Percentiles rank a stretch among this genome's conserved stretches.
phyloP scores from a whole-genome alignment of 2,113 vertebrate genomes.

The Hiodon tergisus region DNA sequence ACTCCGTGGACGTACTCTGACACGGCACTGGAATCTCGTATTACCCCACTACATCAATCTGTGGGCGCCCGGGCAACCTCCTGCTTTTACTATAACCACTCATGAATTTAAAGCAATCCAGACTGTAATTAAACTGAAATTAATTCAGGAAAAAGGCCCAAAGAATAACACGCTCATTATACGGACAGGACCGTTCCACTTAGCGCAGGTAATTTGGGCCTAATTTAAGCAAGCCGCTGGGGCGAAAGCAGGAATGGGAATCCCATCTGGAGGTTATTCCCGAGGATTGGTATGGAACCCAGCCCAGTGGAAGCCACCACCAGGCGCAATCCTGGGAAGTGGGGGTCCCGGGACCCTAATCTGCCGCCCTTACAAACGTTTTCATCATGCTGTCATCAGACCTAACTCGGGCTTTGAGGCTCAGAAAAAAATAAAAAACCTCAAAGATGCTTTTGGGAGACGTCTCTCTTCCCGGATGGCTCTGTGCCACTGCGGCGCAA shows the following conservation, averaged over 20 bases:
- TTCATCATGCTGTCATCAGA: slow-evolving; percentile 55
- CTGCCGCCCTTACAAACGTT: slow-evolving; percentile 50
- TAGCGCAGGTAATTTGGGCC: slow-evolving; percentile 62
- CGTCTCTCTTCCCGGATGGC: background rate
- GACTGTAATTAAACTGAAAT: slow-evolving; percentile 48
- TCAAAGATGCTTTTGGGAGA: slow-evolving; percentile 44
- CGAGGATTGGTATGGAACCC: slow-evolving; percentile 46
- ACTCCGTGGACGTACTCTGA: too few relatives aligned
- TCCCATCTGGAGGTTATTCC: slow-evolving; percentile 72
- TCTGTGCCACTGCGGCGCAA: too few relatives aligned
- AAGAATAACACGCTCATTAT: slow-evolving; percentile 66
- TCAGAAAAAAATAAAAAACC: slow-evolving; percentile 5
- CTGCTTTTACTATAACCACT: too few relatives aligned
- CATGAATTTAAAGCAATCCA: slow-evolving; percentile 21
- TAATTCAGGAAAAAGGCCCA: slow-evolving; percentile 53
- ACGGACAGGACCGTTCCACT: slow-evolving; percentile 53
- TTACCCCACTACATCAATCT: too few relatives aligned
- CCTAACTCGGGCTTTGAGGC: background rate
- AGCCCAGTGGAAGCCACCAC: slow-evolving; percentile 52
- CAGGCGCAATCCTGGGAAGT: background rate
- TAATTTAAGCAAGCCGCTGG: slow-evolving; percentile 69
- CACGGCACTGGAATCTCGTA: too few relatives aligned
- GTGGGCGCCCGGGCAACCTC: too few relatives aligned
- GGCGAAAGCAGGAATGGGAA: slow-evolving; percentile 53
- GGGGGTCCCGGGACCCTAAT: slow-evolving; percentile 48